Conservation (phyloP, 2,888 invertebrate genomes). For the Stegophylla sp. region DNA sequence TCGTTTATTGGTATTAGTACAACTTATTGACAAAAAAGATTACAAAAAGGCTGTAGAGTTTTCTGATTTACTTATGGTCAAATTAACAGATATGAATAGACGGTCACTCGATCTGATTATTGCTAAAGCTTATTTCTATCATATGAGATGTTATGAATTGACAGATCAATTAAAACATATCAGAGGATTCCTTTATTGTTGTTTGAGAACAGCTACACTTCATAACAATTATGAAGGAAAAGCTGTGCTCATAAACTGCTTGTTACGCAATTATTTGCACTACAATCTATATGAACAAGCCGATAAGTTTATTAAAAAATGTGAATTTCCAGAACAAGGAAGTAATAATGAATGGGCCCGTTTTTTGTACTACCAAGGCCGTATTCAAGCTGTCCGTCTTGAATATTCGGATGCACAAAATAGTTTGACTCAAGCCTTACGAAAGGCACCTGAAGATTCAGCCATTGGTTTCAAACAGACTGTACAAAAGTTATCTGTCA, state of each 20-base stretch:
- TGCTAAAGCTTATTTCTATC: conserved; percentile 96
- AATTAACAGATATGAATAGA: conserved; percentile 88
- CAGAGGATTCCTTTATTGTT: conserved; percentile 83
- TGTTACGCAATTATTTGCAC: conserved; percentile 93
- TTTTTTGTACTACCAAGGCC: conserved; percentile 93
- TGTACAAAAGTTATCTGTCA: conserved; percentile 91
- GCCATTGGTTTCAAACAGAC: conserved; percentile 99
- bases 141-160: conserved; percentile 89
- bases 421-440: conserved; percentile 89
- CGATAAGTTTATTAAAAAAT: conserved; percentile 95
- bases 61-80: conserved; percentile 84
- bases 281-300: conserved; percentile 96
- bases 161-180: conserved; percentile 85
- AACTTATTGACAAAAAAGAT: conserved; percentile 85
- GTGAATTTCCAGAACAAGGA: conserved; percentile 94
- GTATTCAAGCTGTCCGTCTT: conserved; percentile 96
- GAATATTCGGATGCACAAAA: conserved; percentile 98
- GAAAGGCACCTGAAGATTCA: conserved; percentile 96
- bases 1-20: conserved; percentile 84
- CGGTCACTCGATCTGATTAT: conserved; percentile 91
- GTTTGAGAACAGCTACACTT: conserved; percentile 91
- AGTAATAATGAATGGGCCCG: conserved; percentile 99
- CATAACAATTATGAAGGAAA: conserved; percentile 97
- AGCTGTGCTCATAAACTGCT: conserved; percentile 93
- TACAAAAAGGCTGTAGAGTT: conserved; percentile 83